Conservation (phyloP, 2,113 vertebrate genomes). For the Channa maculata region DNA sequence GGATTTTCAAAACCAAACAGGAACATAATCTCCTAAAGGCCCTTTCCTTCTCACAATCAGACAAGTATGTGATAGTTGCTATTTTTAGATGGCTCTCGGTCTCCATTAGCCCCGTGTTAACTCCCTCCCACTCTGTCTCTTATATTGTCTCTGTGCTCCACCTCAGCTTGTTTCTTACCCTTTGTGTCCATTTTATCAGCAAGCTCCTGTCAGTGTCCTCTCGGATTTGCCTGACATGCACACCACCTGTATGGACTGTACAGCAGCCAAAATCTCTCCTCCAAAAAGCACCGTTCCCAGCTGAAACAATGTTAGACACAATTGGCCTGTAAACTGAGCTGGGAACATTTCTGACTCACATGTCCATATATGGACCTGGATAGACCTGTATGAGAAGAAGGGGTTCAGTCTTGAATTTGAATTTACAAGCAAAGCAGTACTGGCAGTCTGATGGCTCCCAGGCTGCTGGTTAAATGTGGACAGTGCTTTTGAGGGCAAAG, state of each 20-base stretch:
- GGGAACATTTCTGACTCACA: slow-evolving; percentile 45
- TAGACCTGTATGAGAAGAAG: slow-evolving; percentile 55
- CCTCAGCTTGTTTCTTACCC: neutral
- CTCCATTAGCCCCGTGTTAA: slow-evolving; percentile 28
- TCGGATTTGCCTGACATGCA: slow-evolving; percentile 1
- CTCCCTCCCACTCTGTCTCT: slow-evolving; percentile 3
- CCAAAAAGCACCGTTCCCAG: slow-evolving; percentile 23
- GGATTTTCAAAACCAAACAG: slow-evolving; percentile 50
- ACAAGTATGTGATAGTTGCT: slow-evolving; percentile 74
- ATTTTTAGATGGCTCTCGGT: slow-evolving; percentile 68
- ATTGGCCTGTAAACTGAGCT: slow-evolving; percentile 44
- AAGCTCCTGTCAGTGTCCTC: neutral
- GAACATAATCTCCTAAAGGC: slow-evolving; percentile 59
- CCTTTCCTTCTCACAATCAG: slow-evolving; percentile 75
- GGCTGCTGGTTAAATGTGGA: slow-evolving; percentile 11
- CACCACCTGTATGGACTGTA: neutral
- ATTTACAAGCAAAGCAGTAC: slow-evolving; percentile 40
- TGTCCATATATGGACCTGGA: slow-evolving; percentile 70
- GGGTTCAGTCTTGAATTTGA: slow-evolving; percentile 39
- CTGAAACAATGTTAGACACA: slow-evolving; percentile 56
- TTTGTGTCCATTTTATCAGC: slow-evolving; percentile 9
- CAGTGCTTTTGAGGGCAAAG: neutral
- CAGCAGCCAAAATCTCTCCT: slow-evolving; percentile 7
- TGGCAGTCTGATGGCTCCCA: slow-evolving; percentile 11
- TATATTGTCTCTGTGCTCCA: neutral